Base-by-base conservation (phyloP, 2,888 invertebrate genomes). In the Sialis fuliginosa region DNA sequence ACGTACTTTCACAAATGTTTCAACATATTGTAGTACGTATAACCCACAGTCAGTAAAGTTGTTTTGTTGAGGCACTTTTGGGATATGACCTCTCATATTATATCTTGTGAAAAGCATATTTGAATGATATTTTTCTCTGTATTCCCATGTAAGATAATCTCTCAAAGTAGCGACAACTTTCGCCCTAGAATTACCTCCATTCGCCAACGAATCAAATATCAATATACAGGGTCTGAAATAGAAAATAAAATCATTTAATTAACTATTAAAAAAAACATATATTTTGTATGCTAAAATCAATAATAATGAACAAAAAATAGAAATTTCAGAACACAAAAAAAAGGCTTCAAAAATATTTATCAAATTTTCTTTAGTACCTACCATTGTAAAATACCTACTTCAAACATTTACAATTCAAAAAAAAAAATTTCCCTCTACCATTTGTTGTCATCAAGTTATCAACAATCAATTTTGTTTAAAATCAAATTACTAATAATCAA, bases 1-100 rank as follows among this genome's bases (percentile, higher is more conserved):
- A 22, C 22, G 22, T 22, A 22, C 22, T 22, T 22, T 77, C 64
- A 95, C 93, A 68, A 98, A 96, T 50, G 85, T 85, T 67, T 98
- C 96, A 5, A 91, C 92, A 70, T 95, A 98, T 63, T 97, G 93
- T 47, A 98, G 69, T 49, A 97, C 71, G 66, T 87, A 98, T 9
- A 97, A 70, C 1, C 98, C 98, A 67, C 98, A 98, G 64, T 98
- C 98, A 39, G 87, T 89, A 61, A 84, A 92, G 70, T 98, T 98
- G 53, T 82, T 87, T 67, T 98, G 98, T 62, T 96, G 93, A n/a
- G 97, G 97, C 52, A 92, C 89, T 68, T 86, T 87, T 1, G 90
- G 89, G 58, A 80, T 81, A 53, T 81, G 79, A 5, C 92, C 93
- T 58, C 84, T 84, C 56, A 95, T 86, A 41, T 81, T 82, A 55